A percentile compares a stretch with the other conserved stretches of the same genome.
These are phyloP conservation scores for Brachionus koreanus DNA, from an alignment of 1,140 invertebrate species.

Conservation along the genomic window DNA sequence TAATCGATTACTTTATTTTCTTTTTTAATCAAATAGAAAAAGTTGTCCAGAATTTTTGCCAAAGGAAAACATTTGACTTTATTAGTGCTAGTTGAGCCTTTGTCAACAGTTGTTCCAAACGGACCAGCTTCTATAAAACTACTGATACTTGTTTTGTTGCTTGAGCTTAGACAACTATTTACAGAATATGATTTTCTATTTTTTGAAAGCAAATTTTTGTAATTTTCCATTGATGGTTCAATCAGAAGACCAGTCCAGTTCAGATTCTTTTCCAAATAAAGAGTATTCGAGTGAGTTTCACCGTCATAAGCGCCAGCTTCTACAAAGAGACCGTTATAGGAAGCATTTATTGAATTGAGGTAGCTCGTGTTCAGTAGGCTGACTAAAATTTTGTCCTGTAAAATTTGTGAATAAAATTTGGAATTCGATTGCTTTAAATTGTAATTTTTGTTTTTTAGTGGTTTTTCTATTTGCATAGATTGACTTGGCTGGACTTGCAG, in stretches of 20 bases:
- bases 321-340: constrained; percentile 57
- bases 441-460: neutral
- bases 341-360: constrained; percentile 10
- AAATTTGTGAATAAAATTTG: constrained; percentile 37
- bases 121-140: constrained; percentile 7
- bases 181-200: constrained; percentile 39
- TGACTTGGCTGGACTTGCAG: neutral
- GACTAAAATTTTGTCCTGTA: constrained; percentile 6
- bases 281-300: constrained; percentile 63
- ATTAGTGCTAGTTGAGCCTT: neutral
- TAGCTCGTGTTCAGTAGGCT: neutral
- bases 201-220: constrained; percentile 56
- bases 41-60: neutral
- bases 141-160: neutral
- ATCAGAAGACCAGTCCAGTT: constrained; percentile 71
- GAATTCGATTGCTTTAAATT: neutral
- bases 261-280: constrained; percentile 67
- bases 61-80: constrained; percentile 18
- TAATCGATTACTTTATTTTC: constrained; percentile 46
- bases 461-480: neutral
- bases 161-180: neutral
- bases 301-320: constrained; percentile 64
- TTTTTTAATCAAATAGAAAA: neutral
- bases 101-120: neutral
- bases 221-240: constrained; percentile 66